Percentiles rank a stretch among this genome's conserved stretches.
These are phyloP conservation scores for Stenotaenia linearis DNA, from an alignment of 2,888 invertebrate species.

Conservation along the genomic window DNA sequence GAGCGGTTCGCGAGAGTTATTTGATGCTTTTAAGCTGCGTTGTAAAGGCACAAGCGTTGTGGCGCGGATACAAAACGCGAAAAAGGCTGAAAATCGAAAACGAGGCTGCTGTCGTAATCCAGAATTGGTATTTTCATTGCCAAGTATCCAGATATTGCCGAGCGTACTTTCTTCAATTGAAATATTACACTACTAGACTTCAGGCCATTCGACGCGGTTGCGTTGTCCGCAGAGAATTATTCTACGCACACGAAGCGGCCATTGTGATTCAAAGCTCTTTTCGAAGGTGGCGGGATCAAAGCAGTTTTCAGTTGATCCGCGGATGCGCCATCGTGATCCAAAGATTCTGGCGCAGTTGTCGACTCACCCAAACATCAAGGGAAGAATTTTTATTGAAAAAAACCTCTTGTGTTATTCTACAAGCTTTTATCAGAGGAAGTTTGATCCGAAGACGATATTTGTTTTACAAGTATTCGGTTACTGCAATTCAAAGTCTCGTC, in stretches of 20 bases:
- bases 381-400: not conserved
- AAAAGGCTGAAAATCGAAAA: slow-evolving; percentile 28
- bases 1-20: not conserved
- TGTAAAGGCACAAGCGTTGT: not conserved
- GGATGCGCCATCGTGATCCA: not conserved
- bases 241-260: slow-evolving; percentile 17
- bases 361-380: not conserved
- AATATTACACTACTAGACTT: not conserved
- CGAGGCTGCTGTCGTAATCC: slow-evolving; percentile 30
- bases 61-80: not conserved
- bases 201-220: slow-evolving; percentile 33
- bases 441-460: not conserved
- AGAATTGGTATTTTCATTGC: not conserved
- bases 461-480: not conserved
- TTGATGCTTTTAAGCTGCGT: not conserved
- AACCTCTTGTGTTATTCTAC: slow-evolving; percentile 27
- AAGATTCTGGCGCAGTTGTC: not conserved
- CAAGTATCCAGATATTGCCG: not conserved
- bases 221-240: slow-evolving; percentile 33
- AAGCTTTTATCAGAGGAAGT: slow-evolving; percentile 32
- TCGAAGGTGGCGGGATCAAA: not conserved
- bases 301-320: not conserved
- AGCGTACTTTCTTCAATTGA: not conserved
- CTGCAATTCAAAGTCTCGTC: not conserved
- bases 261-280: not conserved